Base-by-base conservation (phyloP, 2,113 vertebrate species). In the Rutilus rutilus region DNA sequence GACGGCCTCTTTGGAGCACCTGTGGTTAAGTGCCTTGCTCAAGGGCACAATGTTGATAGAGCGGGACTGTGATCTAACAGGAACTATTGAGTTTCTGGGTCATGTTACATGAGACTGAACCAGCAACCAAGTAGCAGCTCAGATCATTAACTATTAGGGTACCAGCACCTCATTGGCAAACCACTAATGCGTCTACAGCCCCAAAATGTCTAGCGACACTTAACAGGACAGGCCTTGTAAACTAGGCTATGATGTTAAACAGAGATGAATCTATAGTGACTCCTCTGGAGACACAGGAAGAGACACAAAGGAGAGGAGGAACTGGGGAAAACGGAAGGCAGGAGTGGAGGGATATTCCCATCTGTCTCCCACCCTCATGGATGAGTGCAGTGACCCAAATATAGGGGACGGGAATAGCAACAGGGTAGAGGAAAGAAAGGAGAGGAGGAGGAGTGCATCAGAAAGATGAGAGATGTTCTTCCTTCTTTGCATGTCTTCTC, bases 371-470 rank as follows among this genome's bases (percentile, higher is more conserved):
- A 67, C 69, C 84, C 84, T 86, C 54, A 54, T 25, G 45, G 84
- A 86, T 52, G 52, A 86, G 77, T 74, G 77, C 76, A 73, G 54
- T 90, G 89, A 89, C 89, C 89, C 85, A 90, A 74, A 88, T 87
- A 85, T 57, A 83, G 62, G 65, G 74, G 82, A 87, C 86, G 42
- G 84, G 84, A 88, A 89, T 85, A 89, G 85, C 85, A 81, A 83
- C 73, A 86, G 84, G 83, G 76, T 73, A 60, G 47, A 86, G 30
- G 71, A 85, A 57, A 86, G 65, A 87, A 74, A 33, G 73, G 73
- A 86, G 75, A 84, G 71, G 21, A 65, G 33, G 76, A 71, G 39
- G 76, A 64, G 54, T 52, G 69, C 60, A 33, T 80, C 57, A 62
- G 79, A 74, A 81, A 89, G n/a, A 82, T 52, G 77, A 79, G 60